Evolutionary conservation across 35 echinoderm and acorn worm genomes (phyloP).

Genomic region (Heliocidaris tuberculata): DNA sequence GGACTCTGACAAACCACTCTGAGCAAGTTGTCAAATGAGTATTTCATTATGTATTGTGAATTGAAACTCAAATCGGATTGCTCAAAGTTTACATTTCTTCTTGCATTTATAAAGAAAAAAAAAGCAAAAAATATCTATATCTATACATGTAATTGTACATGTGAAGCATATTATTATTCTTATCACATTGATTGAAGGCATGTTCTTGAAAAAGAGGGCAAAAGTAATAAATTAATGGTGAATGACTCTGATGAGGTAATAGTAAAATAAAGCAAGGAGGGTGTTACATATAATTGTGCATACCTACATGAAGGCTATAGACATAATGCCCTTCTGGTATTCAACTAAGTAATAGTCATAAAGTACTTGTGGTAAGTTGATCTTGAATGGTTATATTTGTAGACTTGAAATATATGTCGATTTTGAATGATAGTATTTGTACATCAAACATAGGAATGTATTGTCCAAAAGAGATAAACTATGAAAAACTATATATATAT

Average conservation of each 20-base stretch:
- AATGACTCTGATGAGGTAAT: neutral
- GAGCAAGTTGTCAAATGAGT: too few species aligned
- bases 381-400: neutral
- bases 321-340: neutral
- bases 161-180: neutral
- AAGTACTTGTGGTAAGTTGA: neutral
- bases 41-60: neutral
- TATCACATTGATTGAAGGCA: neutral
- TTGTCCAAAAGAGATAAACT: constrained; percentile 1
- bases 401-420: neutral
- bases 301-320: neutral
- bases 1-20: too few species aligned
- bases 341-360: neutral
- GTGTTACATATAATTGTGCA: neutral
- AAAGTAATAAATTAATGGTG: neutral
- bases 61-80: neutral
- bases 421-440: neutral
- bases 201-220: neutral
- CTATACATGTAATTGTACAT: neutral
- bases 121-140: too few species aligned
- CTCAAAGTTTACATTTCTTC: neutral
- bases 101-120: neutral
- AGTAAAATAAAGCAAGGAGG: neutral
- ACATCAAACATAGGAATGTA: neutral
- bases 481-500: constrained; percentile 20